These are phyloP conservation scores for Masnerella sp. DNA, from an alignment of 2,888 invertebrate species.

Conservation along the genomic window DNA sequence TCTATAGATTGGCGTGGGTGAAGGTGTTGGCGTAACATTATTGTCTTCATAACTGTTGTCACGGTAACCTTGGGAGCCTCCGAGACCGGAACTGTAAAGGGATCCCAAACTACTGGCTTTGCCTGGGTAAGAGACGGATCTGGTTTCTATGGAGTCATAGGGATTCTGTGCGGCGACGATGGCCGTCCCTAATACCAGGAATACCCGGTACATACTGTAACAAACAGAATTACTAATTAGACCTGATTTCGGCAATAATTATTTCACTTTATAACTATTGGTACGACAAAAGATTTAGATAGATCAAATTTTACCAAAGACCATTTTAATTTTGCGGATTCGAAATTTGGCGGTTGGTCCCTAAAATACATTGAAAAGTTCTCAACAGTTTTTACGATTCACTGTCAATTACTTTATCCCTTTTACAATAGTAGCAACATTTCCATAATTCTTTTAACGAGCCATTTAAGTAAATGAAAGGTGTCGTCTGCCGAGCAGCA, in stretches of 20 bases:
- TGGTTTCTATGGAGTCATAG: slow-evolving; percentile 71
- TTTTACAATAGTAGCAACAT: too few relatives aligned
- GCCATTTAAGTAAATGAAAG: too few relatives aligned
- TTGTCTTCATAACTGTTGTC: slow-evolving; percentile 76
- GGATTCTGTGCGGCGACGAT: slow-evolving; percentile 69
- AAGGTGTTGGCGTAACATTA: slow-evolving; percentile 75
- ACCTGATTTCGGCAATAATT: too few relatives aligned
- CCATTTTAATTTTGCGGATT: too few relatives aligned
- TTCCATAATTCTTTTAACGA: too few relatives aligned
- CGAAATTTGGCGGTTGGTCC: too few relatives aligned
- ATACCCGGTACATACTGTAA: slow-evolving; percentile 71
- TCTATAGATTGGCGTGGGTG: slow-evolving; percentile 72
- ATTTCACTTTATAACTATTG: too few relatives aligned
- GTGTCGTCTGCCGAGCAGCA: slow-evolving; percentile 7
- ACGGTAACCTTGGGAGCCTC: slow-evolving; percentile 70
- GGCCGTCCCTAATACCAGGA: slow-evolving; percentile 69
- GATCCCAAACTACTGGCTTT: slow-evolving; percentile 72
- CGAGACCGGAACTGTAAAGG: slow-evolving; percentile 70
- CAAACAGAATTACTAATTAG: neutral
- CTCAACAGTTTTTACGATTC: too few relatives aligned
- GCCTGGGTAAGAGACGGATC: slow-evolving; percentile 70
- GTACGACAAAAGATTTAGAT: too few relatives aligned
- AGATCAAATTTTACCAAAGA: too few relatives aligned
- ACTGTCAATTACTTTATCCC: too few relatives aligned
- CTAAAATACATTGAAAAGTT: too few relatives aligned